Conservation (phyloP, 2,113 vertebrate genomes). For the Burhinus oedicnemus region DNA sequence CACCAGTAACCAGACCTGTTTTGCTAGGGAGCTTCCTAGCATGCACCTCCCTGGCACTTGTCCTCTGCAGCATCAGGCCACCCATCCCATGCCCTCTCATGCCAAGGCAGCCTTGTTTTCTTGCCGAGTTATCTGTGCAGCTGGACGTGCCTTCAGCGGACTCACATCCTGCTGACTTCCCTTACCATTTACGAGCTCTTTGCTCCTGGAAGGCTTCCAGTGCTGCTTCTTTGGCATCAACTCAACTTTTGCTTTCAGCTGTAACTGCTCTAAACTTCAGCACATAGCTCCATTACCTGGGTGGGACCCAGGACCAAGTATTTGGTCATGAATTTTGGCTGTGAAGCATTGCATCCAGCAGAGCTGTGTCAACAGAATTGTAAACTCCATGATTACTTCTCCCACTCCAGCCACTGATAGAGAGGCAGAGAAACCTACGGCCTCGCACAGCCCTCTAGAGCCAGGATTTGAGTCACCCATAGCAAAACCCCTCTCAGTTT, state of each 20-base stretch:
- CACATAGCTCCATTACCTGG: neutral
- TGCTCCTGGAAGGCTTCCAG: conserved; percentile 5
- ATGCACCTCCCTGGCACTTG: neutral
- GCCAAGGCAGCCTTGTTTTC: neutral
- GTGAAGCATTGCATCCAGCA: neutral
- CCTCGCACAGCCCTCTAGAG: neutral
- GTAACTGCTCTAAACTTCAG: neutral
- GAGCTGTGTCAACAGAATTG: neutral
- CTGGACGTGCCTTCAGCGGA: neutral
- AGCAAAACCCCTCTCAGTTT: neutral
- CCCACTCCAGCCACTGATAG: neutral
- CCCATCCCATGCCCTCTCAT: fast-evolving
- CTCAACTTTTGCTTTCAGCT: conserved; percentile 4
- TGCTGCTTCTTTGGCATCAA: neutral
- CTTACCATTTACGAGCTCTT: neutral
- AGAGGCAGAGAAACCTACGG: neutral
- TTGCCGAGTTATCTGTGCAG: neutral
- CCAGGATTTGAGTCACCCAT: neutral
- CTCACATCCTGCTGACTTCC: neutral
- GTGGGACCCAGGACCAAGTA: neutral
- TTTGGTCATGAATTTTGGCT: neutral
- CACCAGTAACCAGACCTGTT: neutral
- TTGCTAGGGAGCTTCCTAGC: neutral
- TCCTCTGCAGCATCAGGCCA: neutral
- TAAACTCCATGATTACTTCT: neutral